Base-by-base conservation (phyloP, 2,888 invertebrate genomes). In the Neelides folsomi region DNA sequence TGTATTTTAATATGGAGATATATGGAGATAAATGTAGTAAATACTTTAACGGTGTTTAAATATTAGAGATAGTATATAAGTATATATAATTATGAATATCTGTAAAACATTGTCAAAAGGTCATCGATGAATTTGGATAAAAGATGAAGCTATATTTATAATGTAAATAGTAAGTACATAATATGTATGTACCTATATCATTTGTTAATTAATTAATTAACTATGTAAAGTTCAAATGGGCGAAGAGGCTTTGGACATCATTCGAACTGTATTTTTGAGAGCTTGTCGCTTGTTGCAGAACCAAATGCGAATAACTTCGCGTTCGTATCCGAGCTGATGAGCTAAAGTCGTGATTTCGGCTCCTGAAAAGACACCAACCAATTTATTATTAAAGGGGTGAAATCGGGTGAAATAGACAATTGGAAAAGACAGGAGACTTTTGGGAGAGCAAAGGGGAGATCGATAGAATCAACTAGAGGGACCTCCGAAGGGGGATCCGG, bases 251-350 rank as follows among this genome's bases (percentile, higher is more conserved):
- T 85, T 86, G 49, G 85, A 85, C 86, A 88, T 88, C 87, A 88
- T 86, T 67, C 88, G 78, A 60, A 93, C 92, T n/a, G 94, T 93
- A 71, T 95, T 95, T 72, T 95, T 95, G 63, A 95, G 77, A 1
- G 95, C 93, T 73, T 97, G 95, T 51, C 95, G 79, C 73, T 95
- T 95, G 75, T 97, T 97, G 75, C 95, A 97, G 74, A 97, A 97
- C 95, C 97, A 97, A 74, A 97, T 95, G 71, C 95, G 77, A 67
- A 97, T 94, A 49, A 95, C 95, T 76, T 97, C 95, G 50, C 95
- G 79, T 69, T 95, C 95, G 72, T 95, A 95, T 63, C 94, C 94
- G 53, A 97, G 74, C 70, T 92, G 90, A 69, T 93, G 90, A 12
- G 94, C 92, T 63, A 95, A 74, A 39, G 88, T 88, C 15, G 94